Evolutionary conservation across 2,797 vertebrate genomes (phyloP), one percentile per base, ranked within the genome.

Genomic region (Sarcophilus harrisii): DNA sequence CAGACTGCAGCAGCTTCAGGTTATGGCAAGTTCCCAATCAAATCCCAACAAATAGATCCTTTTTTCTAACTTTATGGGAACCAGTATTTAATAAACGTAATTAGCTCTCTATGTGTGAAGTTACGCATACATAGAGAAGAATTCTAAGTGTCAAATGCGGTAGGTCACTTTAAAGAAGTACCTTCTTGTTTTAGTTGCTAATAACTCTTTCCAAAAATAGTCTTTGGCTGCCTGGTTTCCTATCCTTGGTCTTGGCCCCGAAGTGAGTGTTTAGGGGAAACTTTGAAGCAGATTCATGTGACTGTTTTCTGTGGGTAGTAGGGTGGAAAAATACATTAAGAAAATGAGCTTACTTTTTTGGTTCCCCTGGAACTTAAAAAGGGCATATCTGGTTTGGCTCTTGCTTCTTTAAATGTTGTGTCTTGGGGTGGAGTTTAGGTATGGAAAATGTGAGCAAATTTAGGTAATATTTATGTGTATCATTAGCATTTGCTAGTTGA

Each of bases 301-400:
- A 91, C 91, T 96, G 60, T 95, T 93, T 94, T 96, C 92, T 95
- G 92, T 92, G 94, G 92, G 81, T 55, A 92, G 90, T 21, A 90
- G 73, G 94, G 49, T 91, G 95, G 97, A 98, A 98, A 96, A 96
- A 92, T 52, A 58, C 4, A 57, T 96, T 96, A 93, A 96, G 96
- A 90, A 73, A 94, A 95, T 58, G 52, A 93, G 90, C 58, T 95
- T 16, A 93, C 94, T 95, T 97, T 92, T 91, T 94, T 95, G 90
- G 58, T 97, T 97, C 97, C 93, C 96, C 94, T 95, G 94, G 95
- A 96, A 94, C 81, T 90, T 96, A 52, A 87, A 97, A 95, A 90
- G 92, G 58, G 11, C 89, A 93, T 96, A 92, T 57, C n/a, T 87
- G 30, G 91, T 57, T n/a, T 57, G 90, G 21, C 62, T 58, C 73